Percentiles rank a stretch among this genome's conserved stretches.
These are phyloP conservation scores for Hemibagrus guttatus DNA, from an alignment of 2,797 vertebrate species.

Conservation along the genomic window DNA sequence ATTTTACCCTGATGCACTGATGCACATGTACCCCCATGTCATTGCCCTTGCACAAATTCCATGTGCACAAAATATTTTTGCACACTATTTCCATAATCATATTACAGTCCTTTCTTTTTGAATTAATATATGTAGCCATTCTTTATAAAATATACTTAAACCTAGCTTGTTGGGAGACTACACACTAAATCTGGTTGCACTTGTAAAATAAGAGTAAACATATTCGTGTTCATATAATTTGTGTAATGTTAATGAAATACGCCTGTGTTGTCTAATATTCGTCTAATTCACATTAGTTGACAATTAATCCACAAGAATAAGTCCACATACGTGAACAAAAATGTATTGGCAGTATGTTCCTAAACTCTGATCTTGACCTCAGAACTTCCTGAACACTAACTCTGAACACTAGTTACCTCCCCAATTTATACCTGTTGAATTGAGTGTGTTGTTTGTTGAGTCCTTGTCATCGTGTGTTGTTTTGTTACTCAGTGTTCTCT, in stretches of 20 bases:
- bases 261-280: neutral
- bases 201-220: neutral
- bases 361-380: neutral
- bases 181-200: neutral
- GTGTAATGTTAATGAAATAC: neutral
- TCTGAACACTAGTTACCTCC: no score
- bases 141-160: neutral
- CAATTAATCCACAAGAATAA: neutral
- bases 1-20: neutral
- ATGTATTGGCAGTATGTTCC: neutral
- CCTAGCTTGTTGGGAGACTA: neutral
- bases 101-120: neutral
- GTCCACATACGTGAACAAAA: neutral
- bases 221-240: neutral
- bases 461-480: no score
- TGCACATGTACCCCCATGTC: neutral
- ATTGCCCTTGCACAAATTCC: neutral
- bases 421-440: no score
- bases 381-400: neutral
- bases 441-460: no score
- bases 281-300: no score
- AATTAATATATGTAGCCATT: neutral
- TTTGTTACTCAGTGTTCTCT: no score
- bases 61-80: neutral
- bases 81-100: neutral